phyloP scores from a whole-genome alignment of 92 coral and sea anemone species.

The Umimayanthus chanpuru region DNA sequence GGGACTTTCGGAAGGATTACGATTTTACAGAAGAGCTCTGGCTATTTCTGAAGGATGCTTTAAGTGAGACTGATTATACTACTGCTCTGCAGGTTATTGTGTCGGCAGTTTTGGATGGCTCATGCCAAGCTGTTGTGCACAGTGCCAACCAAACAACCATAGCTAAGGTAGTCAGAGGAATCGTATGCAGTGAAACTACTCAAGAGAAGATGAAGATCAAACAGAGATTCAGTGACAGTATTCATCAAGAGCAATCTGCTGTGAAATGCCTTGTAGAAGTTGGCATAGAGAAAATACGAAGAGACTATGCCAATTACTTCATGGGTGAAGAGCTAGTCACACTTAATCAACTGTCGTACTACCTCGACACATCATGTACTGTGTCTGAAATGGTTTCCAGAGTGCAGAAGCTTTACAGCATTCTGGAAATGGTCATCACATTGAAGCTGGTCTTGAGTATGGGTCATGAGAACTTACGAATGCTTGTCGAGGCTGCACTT shows the following conservation, averaged over 20 bases:
- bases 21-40: slow-evolving; percentile 93
- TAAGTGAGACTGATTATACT: slow-evolving; percentile 66
- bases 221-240: slow-evolving; percentile 49
- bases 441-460: slow-evolving; percentile 75
- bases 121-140: slow-evolving; percentile 85
- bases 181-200: slow-evolving; percentile 76
- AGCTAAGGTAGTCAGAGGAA: slow-evolving; percentile 78
- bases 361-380: slow-evolving; percentile 49
- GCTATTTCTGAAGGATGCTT: slow-evolving; percentile 85
- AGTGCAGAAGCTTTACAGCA: slow-evolving; percentile 81
- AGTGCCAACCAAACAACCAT: slow-evolving; percentile 78
- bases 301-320: slow-evolving; percentile 86
- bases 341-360: slow-evolving; percentile 77
- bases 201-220: slow-evolving; percentile 58
- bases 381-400: slow-evolving; percentile 64
- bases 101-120: slow-evolving; percentile 72
- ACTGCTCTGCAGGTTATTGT: slow-evolving; percentile 64
- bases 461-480: slow-evolving; percentile 78
- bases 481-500: slow-evolving; percentile 78
- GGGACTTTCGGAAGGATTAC: slow-evolving; percentile 85
- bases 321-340: slow-evolving; percentile 88
- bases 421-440: slow-evolving; percentile 80
- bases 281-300: slow-evolving; percentile 80
- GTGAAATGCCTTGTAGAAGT: slow-evolving; percentile 78
- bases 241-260: slow-evolving; percentile 51